Evolutionary conservation across 2,888 invertebrate species (phyloP).

Genomic region (Scrobipalpa costella): DNA sequence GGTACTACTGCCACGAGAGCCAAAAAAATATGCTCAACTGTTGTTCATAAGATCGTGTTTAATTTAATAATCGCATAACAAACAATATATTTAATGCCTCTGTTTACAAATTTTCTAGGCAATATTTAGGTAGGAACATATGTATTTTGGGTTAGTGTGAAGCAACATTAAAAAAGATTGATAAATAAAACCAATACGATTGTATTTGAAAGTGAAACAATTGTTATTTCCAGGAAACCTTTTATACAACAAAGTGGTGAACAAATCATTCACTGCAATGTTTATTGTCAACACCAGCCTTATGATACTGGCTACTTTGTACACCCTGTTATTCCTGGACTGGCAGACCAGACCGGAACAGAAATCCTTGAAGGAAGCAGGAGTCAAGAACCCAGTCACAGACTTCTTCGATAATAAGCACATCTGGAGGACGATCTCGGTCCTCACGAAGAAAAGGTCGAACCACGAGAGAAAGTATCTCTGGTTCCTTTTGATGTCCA

Average conservation of each 20-base stretch:
- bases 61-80: too few relatives aligned
- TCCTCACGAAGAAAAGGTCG: conserved; percentile 82
- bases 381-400: conserved; percentile 79
- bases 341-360: conserved; percentile 87
- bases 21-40: too few relatives aligned
- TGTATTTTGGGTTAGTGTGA: too few relatives aligned
- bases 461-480: conserved; percentile 83
- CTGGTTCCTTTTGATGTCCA: conserved; percentile 85
- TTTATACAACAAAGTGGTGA: conserved; percentile 82
- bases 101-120: too few relatives aligned
- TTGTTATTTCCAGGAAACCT: conserved; percentile 78
- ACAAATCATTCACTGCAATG: conserved; percentile 86
- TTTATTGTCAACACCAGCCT: conserved; percentile 85
- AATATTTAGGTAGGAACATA: too few relatives aligned
- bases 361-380: conserved; percentile 79
- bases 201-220: not conserved
- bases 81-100: too few relatives aligned
- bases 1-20: too few relatives aligned
- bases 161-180: not conserved
- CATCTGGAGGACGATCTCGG: conserved; percentile 82
- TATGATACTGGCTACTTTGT: conserved; percentile 83
- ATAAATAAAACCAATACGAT: not conserved
- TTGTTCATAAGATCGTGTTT: too few relatives aligned
- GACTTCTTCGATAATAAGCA: conserved; percentile 89
- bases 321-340: conserved; percentile 83